phyloP scores from a whole-genome alignment of 2,888 invertebrate genomes.

The Cerastis rubricosa region DNA sequence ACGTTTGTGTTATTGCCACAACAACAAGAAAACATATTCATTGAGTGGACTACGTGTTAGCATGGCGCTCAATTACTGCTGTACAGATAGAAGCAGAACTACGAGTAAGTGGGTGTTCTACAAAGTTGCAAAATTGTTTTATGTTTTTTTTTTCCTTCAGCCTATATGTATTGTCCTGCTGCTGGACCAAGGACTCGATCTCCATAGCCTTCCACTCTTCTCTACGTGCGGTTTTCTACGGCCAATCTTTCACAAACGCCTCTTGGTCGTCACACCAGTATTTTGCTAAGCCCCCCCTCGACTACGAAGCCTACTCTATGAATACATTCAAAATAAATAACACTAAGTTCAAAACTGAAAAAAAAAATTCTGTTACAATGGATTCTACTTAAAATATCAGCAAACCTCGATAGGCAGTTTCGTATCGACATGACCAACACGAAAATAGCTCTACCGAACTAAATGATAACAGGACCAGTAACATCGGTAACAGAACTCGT shows the following conservation, averaged over 20 bases:
- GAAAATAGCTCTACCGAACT: not conserved
- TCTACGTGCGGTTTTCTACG: too few relatives aligned
- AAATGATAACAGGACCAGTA: not conserved
- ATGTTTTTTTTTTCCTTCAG: too few relatives aligned
- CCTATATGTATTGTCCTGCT: too few relatives aligned
- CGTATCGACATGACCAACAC: not conserved
- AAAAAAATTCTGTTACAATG: not conserved
- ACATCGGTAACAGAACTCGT: not conserved
- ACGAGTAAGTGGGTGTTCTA: not conserved
- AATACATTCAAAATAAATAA: not conserved
- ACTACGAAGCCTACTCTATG: not conserved
- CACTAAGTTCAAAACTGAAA: not conserved
- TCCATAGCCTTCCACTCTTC: too few relatives aligned
- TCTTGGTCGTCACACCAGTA: too few relatives aligned
- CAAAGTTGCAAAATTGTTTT: not conserved
- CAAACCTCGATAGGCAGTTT: not conserved
- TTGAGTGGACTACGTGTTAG: slow-evolving; percentile 40
- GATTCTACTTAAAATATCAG: not conserved
- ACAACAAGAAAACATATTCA: slow-evolving; percentile 56
- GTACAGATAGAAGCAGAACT: slow-evolving; percentile 38
- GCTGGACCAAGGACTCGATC: too few relatives aligned
- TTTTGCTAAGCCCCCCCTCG: too few relatives aligned
- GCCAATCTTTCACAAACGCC: too few relatives aligned
- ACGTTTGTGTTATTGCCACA: slow-evolving; percentile 37
- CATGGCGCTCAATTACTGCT: slow-evolving; percentile 42